Percentiles rank a stretch among this genome's conserved stretches.
Conservation (phyloP, 2,888 invertebrate genomes). For the Calephelis perditalis region DNA sequence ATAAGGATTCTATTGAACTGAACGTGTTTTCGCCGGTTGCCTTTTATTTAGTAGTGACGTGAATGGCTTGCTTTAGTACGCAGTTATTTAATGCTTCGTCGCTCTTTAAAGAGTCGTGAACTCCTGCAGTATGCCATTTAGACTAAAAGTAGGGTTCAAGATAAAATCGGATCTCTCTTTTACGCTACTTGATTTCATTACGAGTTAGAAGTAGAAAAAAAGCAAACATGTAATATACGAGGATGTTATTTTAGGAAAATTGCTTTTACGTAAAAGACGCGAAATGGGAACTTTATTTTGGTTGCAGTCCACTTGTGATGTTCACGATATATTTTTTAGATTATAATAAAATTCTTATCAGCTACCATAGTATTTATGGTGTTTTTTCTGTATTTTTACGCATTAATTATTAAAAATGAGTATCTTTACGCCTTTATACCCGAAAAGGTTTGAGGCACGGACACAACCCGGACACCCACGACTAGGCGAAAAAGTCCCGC, state of each 20-base stretch:
- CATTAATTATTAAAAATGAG: no score
- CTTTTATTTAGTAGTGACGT: conserved; percentile 38
- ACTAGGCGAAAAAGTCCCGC: no score
- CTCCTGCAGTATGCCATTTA: conserved; percentile 51
- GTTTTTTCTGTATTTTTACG: no score
- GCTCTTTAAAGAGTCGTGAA: conserved; percentile 55
- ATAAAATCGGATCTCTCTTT: conserved; percentile 47
- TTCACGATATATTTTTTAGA: no score
- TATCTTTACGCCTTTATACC: no score
- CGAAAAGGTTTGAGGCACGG: no score
- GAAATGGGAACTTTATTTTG: neutral
- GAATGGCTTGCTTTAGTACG: conserved; percentile 47
- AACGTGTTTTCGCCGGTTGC: conserved; percentile 26
- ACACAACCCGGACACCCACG: no score
- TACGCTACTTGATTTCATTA: conserved; percentile 38
- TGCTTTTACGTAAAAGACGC: conserved; percentile 5
- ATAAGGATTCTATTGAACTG: conserved; percentile 19
- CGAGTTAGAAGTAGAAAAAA: conserved; percentile 29
- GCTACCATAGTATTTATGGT: no score
- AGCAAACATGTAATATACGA: conserved; percentile 20
- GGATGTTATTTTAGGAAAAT: conserved; percentile 5
- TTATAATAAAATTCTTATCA: no score
- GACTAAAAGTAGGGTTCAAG: conserved; percentile 50
- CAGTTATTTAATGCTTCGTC: conserved; percentile 64
- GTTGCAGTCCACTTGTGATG: neutral